These are phyloP conservation scores for Barnardius zonarius DNA, from an alignment of 2,113 vertebrate species.

Conservation along the genomic window DNA sequence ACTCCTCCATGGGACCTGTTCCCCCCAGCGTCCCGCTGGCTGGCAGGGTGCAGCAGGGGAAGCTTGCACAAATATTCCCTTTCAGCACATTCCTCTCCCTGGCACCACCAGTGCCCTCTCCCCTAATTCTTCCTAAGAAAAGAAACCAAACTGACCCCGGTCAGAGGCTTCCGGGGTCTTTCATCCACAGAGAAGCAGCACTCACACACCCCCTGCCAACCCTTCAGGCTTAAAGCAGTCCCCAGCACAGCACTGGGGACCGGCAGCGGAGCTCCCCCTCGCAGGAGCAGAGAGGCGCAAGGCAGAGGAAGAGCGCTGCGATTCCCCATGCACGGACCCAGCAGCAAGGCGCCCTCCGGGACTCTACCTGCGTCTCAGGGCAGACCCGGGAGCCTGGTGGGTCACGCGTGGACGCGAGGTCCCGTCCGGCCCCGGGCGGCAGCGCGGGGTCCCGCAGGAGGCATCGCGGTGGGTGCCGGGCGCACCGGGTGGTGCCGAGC, in stretches of 20 bases:
- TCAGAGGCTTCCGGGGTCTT: background rate
- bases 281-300: background rate
- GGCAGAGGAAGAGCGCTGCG: accelerated
- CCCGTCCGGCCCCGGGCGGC: accelerated
- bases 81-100: background rate
- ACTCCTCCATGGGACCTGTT: background rate
- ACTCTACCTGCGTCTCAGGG: constrained; percentile 19
- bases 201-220: accelerated
- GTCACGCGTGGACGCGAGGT: background rate
- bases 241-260: background rate
- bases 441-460: accelerated
- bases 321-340: accelerated
- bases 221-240: background rate
- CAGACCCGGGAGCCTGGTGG: background rate
- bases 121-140: background rate
- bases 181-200: background rate
- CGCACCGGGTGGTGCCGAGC: background rate
- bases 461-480: background rate
- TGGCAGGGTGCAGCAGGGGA: background rate
- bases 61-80: background rate
- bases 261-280: background rate
- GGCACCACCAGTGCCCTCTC: background rate
- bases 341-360: accelerated
- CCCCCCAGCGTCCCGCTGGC: accelerated
- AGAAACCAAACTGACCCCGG: accelerated